phyloP scores from a whole-genome alignment of 2,113 vertebrate species.

The Colius striatus region DNA sequence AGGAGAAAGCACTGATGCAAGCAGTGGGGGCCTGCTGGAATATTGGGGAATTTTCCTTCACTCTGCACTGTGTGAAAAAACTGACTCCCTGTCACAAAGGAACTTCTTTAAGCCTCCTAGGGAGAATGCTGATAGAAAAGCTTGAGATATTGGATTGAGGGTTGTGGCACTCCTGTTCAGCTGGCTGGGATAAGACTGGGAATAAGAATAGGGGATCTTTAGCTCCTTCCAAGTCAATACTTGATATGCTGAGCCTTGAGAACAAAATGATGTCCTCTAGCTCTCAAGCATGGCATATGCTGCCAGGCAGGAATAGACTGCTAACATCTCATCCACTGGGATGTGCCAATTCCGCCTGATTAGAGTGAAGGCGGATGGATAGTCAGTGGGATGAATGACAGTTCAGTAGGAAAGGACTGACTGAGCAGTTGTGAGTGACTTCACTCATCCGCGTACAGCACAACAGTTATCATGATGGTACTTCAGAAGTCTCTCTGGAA shows the following conservation, averaged over 20 bases:
- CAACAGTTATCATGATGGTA: not conserved
- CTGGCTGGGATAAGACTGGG: not conserved
- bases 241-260: not conserved
- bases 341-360: not conserved
- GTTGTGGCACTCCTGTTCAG: not conserved
- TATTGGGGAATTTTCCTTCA: not conserved
- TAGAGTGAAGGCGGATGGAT: not conserved
- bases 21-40: not conserved
- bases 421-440: conserved; percentile 44
- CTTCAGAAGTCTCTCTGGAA: conserved; percentile 22
- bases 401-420: conserved; percentile 13
- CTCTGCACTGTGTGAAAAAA: not conserved
- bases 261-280: not conserved
- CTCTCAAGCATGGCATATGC: not conserved
- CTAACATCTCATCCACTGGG: not conserved
- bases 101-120: not conserved
- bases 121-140: not conserved
- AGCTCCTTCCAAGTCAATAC: not conserved
- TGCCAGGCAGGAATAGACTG: conserved; percentile 25
- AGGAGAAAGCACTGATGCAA: not conserved
- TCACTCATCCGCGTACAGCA: conserved; percentile 12
- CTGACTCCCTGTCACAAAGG: not conserved
- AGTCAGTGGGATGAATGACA: conserved; percentile 28
- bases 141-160: not conserved
- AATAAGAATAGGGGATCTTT: not conserved